A percentile compares a stretch with the other conserved stretches of the same genome.
These are phyloP conservation scores for Daphoenositta chrysoptera DNA, from an alignment of 2,113 vertebrate genomes.

Conservation along the genomic window DNA sequence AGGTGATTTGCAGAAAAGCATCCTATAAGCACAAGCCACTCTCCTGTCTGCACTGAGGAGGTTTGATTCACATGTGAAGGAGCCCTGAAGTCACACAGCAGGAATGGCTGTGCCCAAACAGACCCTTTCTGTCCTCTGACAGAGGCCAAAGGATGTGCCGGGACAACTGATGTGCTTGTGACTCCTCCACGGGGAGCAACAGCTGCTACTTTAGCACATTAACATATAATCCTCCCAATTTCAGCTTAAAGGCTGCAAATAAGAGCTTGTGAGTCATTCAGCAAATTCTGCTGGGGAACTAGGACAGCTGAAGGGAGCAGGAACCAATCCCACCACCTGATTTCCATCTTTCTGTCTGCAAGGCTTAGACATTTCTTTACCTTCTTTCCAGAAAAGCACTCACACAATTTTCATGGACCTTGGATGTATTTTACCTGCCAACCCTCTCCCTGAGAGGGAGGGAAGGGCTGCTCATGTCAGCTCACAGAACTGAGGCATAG, in stretches of 20 bases:
- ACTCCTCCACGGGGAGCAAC: not conserved
- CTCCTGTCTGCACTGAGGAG: not conserved
- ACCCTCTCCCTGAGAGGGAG: not conserved
- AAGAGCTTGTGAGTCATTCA: constrained; percentile 29
- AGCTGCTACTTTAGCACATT: not conserved
- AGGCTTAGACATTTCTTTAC: not conserved
- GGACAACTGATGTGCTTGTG: not conserved
- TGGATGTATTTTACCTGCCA: not conserved
- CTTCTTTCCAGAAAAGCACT: not conserved
- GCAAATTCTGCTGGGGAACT: constrained; percentile 1
- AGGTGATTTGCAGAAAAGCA: not conserved
- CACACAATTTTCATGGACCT: not conserved
- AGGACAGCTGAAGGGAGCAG: not conserved
- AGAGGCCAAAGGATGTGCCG: not conserved
- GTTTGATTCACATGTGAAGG: not conserved
- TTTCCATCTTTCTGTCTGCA: not conserved
- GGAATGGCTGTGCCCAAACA: not conserved
- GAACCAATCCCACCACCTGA: not conserved
- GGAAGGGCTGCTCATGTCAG: not conserved
- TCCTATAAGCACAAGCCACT: not conserved
- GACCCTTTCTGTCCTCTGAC: not conserved
- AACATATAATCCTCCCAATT: not conserved
- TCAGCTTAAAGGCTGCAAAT: constrained; percentile 8
- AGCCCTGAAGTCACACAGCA: not conserved
- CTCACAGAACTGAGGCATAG: not conserved